Base-by-base conservation (phyloP, 1,140 invertebrate species). In the Drosophila kohkoa region DNA sequence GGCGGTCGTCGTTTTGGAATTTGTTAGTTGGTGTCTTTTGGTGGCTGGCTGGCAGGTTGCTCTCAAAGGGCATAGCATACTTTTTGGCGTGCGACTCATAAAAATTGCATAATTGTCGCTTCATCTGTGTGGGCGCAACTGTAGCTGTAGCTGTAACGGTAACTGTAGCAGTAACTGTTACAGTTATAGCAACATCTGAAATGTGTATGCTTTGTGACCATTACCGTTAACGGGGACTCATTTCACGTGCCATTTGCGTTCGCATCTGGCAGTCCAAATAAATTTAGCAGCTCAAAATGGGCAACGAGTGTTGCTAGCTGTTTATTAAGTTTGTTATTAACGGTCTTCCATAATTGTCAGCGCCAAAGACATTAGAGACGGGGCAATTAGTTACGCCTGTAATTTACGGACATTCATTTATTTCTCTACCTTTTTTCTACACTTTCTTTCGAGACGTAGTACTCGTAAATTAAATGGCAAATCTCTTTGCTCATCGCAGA, bases 61-160 rank as follows among this genome's bases (percentile, higher is more conserved):
- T 49, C 69, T 82, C 73, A 80, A 88, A 88, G 83, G 68, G 66
- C 76, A 74, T 52, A 59, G 69, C 80, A 77, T 67, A 79, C 68
- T 79, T 79, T 87, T 76, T 88, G 71, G 58, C 72, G 48, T 80
- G 66, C 51, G 77, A 46, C 72, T 88, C 77, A 88, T 87, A 88
- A 79, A 82, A 82, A 88, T 87, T 87, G 83, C 83, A 87, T 82
- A 87, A 80, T 82, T 87, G 77, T 82, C 83, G 68, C 66, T 66
- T 59, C 73, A 63, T 43, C 62, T 86, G 60, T 68, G 68, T 70
- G 25, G 35, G 38, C 45, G 13, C 5, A 25, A 25, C 20, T 62
- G 43, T 45, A 3, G n/a, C 7, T 59, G 51, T 63, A 25, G n/a
- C 7, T 59, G 51, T 63, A 25, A 41, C 25, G 49, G 25, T 51